phyloP scores from a whole-genome alignment of 2,888 invertebrate species.

The Antheraea yamamai region DNA sequence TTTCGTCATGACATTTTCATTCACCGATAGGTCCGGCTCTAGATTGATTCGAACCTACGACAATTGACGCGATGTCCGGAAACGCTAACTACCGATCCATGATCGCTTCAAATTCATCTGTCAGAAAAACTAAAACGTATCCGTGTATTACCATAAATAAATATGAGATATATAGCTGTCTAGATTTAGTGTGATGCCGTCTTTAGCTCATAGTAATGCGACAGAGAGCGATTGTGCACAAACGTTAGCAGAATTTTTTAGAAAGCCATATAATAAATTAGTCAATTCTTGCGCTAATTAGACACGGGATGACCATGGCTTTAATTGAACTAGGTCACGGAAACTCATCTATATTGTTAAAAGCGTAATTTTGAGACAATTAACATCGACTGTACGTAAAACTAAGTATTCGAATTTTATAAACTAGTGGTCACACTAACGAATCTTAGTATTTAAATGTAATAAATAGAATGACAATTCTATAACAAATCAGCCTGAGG shows the following conservation, averaged over 20 bases:
- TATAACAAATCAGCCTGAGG: slow-evolving; percentile 56
- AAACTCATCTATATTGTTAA: not conserved
- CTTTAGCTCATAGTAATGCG: too few relatives aligned
- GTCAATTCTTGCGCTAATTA: not conserved
- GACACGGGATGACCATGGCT: not conserved
- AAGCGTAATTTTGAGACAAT: not conserved
- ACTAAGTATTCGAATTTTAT: not conserved
- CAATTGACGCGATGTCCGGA: too few relatives aligned
- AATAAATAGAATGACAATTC: slow-evolving; percentile 50
- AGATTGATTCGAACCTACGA: too few relatives aligned
- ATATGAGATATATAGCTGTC: too few relatives aligned
- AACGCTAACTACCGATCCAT: too few relatives aligned
- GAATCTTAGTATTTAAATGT: slow-evolving; percentile 26
- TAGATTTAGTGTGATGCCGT: too few relatives aligned
- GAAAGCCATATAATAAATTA: not conserved
- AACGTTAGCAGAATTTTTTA: too few relatives aligned
- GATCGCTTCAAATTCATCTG: too few relatives aligned
- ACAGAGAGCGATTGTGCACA: not conserved
- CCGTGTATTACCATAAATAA: too few relatives aligned
- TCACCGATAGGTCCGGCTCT: too few relatives aligned
- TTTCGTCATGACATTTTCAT: too few relatives aligned
- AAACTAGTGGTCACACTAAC: slow-evolving; percentile 14
- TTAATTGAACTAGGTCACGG: not conserved
- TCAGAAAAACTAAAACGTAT: too few relatives aligned
- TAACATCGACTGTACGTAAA: not conserved